phyloP scores from a whole-genome alignment of 2,888 invertebrate species.

The Heliconius hortense region DNA sequence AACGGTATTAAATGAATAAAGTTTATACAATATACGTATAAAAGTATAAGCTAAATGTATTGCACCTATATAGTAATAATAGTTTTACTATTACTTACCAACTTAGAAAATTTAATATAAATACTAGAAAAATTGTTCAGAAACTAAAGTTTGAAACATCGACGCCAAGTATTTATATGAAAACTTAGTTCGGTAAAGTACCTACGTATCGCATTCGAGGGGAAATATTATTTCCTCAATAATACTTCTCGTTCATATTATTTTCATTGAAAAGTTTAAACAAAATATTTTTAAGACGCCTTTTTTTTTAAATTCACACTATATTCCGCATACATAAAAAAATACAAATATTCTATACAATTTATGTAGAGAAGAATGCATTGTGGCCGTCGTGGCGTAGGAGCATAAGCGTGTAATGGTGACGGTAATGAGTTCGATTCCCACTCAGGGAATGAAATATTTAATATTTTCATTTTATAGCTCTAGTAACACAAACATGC shows the following conservation, averaged over 20 bases:
- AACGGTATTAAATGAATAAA: not conserved
- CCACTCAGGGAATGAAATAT: too few relatives aligned
- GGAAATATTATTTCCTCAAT: not conserved
- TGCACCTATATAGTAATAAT: not conserved
- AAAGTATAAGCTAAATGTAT: too few relatives aligned
- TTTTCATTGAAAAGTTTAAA: not conserved
- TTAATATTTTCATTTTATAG: too few relatives aligned
- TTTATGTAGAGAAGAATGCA: too few relatives aligned
- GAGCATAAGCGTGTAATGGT: too few relatives aligned
- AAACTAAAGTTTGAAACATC: conserved; percentile 12
- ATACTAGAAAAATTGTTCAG: not conserved
- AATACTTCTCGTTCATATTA: not conserved
- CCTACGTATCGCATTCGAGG: not conserved
- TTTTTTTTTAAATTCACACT: not conserved
- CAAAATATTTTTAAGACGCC: not conserved
- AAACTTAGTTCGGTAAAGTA: conserved; percentile 15
- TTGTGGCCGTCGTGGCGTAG: too few relatives aligned
- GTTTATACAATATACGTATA: not conserved
- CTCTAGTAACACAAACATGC: too few relatives aligned
- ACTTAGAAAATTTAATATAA: conserved; percentile 15
- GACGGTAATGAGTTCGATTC: too few relatives aligned
- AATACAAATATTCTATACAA: too few relatives aligned
- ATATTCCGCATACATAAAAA: too few relatives aligned
- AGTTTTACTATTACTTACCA: conserved; percentile 2
- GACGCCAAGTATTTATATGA: conserved; percentile 18